Base-by-base conservation (phyloP, 2,797 vertebrate genomes). In the Tragelaphus eurycerus region DNA sequence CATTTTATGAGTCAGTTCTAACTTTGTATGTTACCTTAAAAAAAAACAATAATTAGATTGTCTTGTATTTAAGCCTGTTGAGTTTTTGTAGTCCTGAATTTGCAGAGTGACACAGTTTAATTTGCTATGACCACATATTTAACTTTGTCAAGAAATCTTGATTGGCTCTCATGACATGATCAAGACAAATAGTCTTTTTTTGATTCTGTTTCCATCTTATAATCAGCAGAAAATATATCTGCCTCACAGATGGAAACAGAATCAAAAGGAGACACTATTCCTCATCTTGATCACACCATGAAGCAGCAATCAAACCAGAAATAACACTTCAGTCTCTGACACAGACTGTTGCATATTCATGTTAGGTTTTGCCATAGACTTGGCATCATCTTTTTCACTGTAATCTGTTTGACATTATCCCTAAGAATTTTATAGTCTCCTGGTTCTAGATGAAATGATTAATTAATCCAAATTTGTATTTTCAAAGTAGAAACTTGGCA, bases 201-300 rank as follows among this genome's bases (percentile, higher is more conserved):
- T 88, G 11, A 57, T 91, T 96, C 67, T 27, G 29, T 79, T 91
- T 95, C 83, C 59, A 54, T 84, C 27, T 93, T 89, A 93, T 29
- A 96, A 96, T 93, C 93, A 96, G 54, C 57, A 97, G 86, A 89
- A 93, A 89, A 87, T 91, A 15, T 5, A 25, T 55, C 54, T 60
- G 62, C 59, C 50, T 48, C 64, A 62, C 4, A 81, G 29, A 81
- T 71, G 60, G 86, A 96, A 93, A 81, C 29, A 34, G 78, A 96
- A 92, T 54, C 17, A 92, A 84, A 95, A 81, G 34, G 38, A 86
- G 60, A 82, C 87, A 82, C 76, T 60, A 5, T 21, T 76, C 76
- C 48, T 89, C 57, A 10, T 89, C 84, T 86, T 34, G 46, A 64
- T 89, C 17, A 12, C 54, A 25, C 55, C 17, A 48, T 34, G 64